Evolutionary conservation across 2,888 invertebrate species (phyloP).

Genomic region (Acanthosoma haemorrhoidale): DNA sequence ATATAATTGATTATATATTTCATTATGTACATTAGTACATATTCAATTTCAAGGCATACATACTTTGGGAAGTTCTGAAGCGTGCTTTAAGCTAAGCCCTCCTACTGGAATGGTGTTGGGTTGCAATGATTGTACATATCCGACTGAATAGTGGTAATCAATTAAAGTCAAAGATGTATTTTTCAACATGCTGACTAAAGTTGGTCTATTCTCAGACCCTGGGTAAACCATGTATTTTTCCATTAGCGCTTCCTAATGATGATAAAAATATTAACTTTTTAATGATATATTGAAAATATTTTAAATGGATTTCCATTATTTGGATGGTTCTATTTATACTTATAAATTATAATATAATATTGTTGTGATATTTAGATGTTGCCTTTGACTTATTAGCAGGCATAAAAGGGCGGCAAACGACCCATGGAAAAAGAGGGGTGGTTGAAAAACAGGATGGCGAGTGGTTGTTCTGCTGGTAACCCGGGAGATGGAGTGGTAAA

Average conservation of each 20-base stretch:
- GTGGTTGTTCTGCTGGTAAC: too few relatives aligned
- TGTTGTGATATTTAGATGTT: too few relatives aligned
- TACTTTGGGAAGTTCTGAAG: background rate
- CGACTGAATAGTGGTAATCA: background rate
- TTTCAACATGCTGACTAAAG: background rate
- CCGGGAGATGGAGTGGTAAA: too few relatives aligned
- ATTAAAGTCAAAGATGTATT: background rate
- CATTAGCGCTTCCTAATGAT: constrained; percentile 1
- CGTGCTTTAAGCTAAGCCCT: background rate
- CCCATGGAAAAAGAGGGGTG: too few relatives aligned
- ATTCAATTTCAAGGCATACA: background rate
- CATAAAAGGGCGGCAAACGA: too few relatives aligned
- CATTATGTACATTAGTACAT: background rate
- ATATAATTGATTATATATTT: too few relatives aligned
- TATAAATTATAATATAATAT: too few relatives aligned
- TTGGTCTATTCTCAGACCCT: background rate
- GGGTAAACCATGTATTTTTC: constrained; percentile 1
- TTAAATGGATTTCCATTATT: too few relatives aligned
- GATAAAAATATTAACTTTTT: background rate
- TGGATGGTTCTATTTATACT: too few relatives aligned
- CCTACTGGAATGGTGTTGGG: constrained; percentile 12
- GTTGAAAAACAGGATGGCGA: too few relatives aligned
- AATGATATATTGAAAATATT: too few relatives aligned
- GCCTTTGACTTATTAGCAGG: too few relatives aligned
- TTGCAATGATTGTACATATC: background rate